Evolutionary conservation across 2,797 vertebrate species (phyloP), one percentile per base, ranked within the genome.

Genomic region (Ambastaia sidthimunki): DNA sequence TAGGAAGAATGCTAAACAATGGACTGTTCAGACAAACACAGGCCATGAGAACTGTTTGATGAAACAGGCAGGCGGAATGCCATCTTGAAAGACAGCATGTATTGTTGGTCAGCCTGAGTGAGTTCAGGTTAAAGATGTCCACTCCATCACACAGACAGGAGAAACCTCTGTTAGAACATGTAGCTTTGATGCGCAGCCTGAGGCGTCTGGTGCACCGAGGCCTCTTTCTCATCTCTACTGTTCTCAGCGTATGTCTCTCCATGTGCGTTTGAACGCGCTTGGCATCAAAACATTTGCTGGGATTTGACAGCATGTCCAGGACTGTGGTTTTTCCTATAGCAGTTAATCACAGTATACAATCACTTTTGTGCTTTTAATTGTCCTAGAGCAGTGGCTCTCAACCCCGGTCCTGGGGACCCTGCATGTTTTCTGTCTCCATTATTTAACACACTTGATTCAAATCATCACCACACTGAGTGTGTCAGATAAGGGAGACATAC

Each of bases 151-250:
- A 68, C 69, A 77, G 74, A 80, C 41, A 63, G 74, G 66, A 73
- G 63, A 83, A 76, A 80, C 23, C 73, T 78, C 65, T 74, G 80
- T 76, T 65, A 80, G 83, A 80, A 76, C 83, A 80, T 37, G 21
- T 55, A 78, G 55, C 71, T 76, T 79, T 80, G 48, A 82, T 71
- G 50, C 54, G 21, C 71, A 82, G 80, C 80, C 80, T 7, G 54
- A 80, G 80, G 83, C 76, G 19, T 68, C 48, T 72, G 23, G 55
- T 37, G 52, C 80, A 68, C 55, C 71, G 3, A 74, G 69, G 62
- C 55, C 52, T 25, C 62, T 80, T 74, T 74, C 52, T 78, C 68
- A 71, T 60, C 28, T 44, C 5, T n/a, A n/a, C 37, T 15, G 9
- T 4, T 73, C 34, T 60, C 19, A 7, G 57, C 62, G 72, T 62